Conservation (phyloP, 2,888 invertebrate genomes). For the Cybosia mesomella region DNA sequence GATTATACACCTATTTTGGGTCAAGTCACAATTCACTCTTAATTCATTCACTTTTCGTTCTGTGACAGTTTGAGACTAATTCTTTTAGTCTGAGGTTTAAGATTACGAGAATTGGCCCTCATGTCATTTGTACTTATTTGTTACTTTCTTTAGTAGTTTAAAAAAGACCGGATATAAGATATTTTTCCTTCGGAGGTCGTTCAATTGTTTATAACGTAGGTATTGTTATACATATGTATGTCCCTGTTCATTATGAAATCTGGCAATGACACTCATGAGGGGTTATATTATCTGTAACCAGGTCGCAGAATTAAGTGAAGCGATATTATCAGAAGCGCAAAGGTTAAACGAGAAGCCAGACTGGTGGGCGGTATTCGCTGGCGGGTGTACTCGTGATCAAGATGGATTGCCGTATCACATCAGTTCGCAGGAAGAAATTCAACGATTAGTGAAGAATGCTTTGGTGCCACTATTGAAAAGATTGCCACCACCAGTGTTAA, state of each 20-base stretch:
- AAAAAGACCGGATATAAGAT: background rate
- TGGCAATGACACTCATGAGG: background rate
- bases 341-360: constrained; percentile 90
- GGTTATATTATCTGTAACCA: constrained; percentile 40
- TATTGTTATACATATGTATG: background rate
- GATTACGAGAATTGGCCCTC: no score
- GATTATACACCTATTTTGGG: no score
- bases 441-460: constrained; percentile 85
- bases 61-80: no score
- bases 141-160: background rate
- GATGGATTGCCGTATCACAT: constrained; percentile 95
- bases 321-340: constrained; percentile 78
- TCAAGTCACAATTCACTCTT: no score
- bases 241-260: background rate
- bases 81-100: no score
- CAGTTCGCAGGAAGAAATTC: constrained; percentile 90
- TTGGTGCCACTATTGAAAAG: constrained; percentile 87
- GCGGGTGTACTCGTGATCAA: constrained; percentile 95
- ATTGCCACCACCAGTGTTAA: constrained; percentile 88
- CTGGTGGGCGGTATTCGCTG: constrained; percentile 93
- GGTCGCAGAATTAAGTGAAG: constrained; percentile 82
- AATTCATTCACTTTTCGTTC: no score
- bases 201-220: background rate
- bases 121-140: background rate
- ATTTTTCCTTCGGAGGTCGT: background rate